Evolutionary conservation across 2,888 invertebrate genomes (phyloP), one percentile per base, ranked within the genome.

Genomic region (Phyllotreta cruciferae): DNA sequence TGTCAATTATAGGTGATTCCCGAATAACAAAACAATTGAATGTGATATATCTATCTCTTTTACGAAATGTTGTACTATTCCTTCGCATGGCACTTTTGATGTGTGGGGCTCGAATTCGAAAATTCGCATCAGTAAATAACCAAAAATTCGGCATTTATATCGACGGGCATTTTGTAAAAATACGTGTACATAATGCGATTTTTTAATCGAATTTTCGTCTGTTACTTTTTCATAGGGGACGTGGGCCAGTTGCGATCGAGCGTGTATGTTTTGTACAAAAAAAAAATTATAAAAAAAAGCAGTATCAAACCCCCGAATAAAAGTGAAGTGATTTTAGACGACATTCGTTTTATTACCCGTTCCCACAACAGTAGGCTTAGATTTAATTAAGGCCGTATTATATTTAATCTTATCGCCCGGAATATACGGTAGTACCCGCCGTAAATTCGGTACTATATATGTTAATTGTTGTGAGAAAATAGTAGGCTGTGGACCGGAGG

Each of bases 181-280:
- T 66, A 66, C 67, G 69, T 69, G 69, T 69, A 24, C 1, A 24
- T 24, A 24, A 24, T 24, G 4, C 24, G 24, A 24, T 24, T 55
- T 55, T 44, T 56, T 35, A 10, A 13, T 58, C 63, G 55, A 69
- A 69, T 66, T 74, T 70, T 69, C 73, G 73, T 74, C 67, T 73
- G 74, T 73, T 75, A 71, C 71, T 24, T 24, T 24, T 24, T 24
- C 4, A 24, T 74, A 74, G 67, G 79, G 80, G 79, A 80, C 79
- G 67, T 69, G 75, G 78, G 79, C 79, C 80, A 80, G 79, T 80
- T 77, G 72, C 71, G 70, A 70, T 71, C 70, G 71, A 53, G 63
- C 9, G 41, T 50, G 58, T 50, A 58, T 49, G 58, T 58, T 58
- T 58, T 24, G 24, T 24, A 24, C 24, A 24, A 24, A 24, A 24